Base-by-base conservation (phyloP, 1,140 invertebrate species). In the Anthonomus grandis region DNA sequence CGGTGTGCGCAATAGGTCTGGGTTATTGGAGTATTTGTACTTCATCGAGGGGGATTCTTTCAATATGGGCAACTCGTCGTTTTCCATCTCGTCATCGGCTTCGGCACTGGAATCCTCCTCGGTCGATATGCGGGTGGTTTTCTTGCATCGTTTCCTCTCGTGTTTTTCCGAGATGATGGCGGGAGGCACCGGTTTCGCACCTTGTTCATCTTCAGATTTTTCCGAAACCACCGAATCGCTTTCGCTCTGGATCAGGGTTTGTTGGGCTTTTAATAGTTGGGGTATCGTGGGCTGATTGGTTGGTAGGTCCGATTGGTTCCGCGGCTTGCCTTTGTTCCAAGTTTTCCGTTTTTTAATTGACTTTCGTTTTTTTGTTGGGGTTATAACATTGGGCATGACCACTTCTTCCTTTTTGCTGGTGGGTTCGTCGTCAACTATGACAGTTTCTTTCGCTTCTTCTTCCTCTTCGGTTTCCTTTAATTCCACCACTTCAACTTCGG, bases 11-110 rank as follows among this genome's bases (percentile, higher is more conserved):
- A 41, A 41, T 10, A 57, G 27, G 15, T 62, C 42, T 25, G 64
- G 64, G 52, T 66, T 63, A 21, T 50, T 36, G 12, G 44, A 34
- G 23, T 63, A 65, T 31, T 79, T 78, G 13, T 75, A 77, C 60
- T 67, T 71, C n/a, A 52, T 63, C 9, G 67, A 60, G 19, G 57
- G 41, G 24, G 52, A 50, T 27, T 62, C 63, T 65, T 70, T 64
- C 27, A 44, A 64, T 54, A 49, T 37, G 12, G 62, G 58, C 23
- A 69, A 58, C 67, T 82, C 79, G 49, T 83, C 79, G 21, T 79
- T 76, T 62, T 83, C 80, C 80, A 81, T 81, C 67, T 83, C 80
- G 65, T 83, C 80, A 68, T 81, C 80, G 17, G 79, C 80, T 67
- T 83, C 81, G 3, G 79, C 80, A 18, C 78, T 81, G 0, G 80